Percentiles rank a stretch among this genome's conserved stretches.
Conservation (phyloP, 2,888 invertebrate species). For the Clostera curtula region DNA sequence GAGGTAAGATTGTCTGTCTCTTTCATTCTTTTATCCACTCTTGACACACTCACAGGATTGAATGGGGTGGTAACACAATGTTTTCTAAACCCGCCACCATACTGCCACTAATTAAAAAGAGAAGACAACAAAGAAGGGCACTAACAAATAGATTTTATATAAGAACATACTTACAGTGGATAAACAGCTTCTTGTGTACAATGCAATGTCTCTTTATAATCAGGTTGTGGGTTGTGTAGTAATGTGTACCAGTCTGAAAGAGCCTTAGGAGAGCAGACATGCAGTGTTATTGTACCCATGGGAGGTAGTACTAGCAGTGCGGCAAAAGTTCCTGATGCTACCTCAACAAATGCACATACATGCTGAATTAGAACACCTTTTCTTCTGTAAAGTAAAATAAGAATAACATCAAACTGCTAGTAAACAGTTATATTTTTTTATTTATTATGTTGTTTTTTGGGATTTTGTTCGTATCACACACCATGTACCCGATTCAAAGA, state of each 20-base stretch:
- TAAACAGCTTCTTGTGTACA: slow-evolving; percentile 99
- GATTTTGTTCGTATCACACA: too few species aligned
- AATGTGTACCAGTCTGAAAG: slow-evolving; percentile 98
- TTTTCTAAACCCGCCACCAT: too few species aligned
- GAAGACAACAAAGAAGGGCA: too few species aligned
- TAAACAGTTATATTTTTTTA: too few species aligned
- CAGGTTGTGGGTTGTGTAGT: slow-evolving; percentile 93
- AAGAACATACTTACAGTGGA: slow-evolving; percentile 85
- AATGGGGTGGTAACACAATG: too few species aligned
- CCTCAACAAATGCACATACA: slow-evolving; percentile 88
- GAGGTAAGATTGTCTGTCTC: too few species aligned
- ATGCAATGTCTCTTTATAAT: slow-evolving; percentile 90
- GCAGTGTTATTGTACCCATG: slow-evolving; percentile 81
- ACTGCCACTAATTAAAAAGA: too few species aligned
- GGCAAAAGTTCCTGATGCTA: slow-evolving; percentile 81
- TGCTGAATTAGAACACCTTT: slow-evolving; percentile 86
- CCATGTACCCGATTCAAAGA: too few species aligned
- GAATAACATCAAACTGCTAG: not conserved
- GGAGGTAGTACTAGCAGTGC: slow-evolving; percentile 90
- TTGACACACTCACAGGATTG: too few species aligned
- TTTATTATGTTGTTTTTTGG: too few species aligned
- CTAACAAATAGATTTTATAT: slow-evolving; percentile 1
- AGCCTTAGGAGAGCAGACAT: slow-evolving; percentile 85
- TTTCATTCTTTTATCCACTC: too few species aligned
- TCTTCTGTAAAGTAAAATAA: slow-evolving; percentile 72